phyloP scores from a whole-genome alignment of 2,888 invertebrate species.

The Amblyjoppa proteus region DNA sequence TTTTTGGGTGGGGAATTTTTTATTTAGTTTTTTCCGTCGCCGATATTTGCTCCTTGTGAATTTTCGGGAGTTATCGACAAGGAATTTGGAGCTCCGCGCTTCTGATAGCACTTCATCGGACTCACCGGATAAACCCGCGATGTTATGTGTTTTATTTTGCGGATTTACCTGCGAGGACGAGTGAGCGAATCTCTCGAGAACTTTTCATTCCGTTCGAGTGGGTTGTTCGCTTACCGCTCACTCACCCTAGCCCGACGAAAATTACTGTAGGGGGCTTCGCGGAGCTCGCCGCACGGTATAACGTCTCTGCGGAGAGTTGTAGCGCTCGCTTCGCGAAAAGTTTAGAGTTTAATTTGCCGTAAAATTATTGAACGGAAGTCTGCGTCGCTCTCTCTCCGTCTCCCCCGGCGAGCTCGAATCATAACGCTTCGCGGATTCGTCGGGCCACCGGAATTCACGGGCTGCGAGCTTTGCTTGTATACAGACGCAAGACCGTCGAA shows the following conservation, averaged over 20 bases:
- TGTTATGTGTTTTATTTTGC: conserved; percentile 34
- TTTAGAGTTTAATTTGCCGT: conserved; percentile 82
- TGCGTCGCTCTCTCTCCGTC: conserved; percentile 65
- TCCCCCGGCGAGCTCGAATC: conserved; percentile 79
- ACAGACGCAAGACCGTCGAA: not conserved
- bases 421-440: conserved; percentile 83
- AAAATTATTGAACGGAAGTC: conserved; percentile 84
- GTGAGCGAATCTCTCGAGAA: conserved; percentile 54
- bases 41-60: not conserved
- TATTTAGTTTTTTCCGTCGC: not conserved
- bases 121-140: not conserved
- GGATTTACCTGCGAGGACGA: conserved; percentile 11
- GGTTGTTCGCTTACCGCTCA: conserved; percentile 64
- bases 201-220: conserved; percentile 70
- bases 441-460: conserved; percentile 55
- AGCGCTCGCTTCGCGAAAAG: conserved; percentile 73
- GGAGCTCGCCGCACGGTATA: conserved; percentile 40
- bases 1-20: not conserved
- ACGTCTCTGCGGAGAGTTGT: conserved; percentile 53
- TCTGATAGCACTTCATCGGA: not conserved
- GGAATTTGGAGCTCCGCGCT: not conserved
- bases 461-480: conserved; percentile 14
- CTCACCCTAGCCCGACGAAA: conserved; percentile 67
- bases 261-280: conserved; percentile 69
- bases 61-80: not conserved